phyloP scores from a whole-genome alignment of 2,888 invertebrate species.

The Syritta pipiens region DNA sequence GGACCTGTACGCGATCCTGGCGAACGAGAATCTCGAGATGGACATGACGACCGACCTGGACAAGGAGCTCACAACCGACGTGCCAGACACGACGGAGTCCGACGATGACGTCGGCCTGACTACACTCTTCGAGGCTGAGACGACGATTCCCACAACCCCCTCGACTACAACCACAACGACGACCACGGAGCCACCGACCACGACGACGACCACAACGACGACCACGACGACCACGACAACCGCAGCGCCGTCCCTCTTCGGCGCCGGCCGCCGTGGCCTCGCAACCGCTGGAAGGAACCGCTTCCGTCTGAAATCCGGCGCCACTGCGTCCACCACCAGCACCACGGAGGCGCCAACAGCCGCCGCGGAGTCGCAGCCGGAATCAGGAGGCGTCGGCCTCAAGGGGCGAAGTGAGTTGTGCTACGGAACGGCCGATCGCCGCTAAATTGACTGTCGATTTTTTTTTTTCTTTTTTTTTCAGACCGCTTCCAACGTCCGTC shows the following conservation, averaged over 20 bases:
- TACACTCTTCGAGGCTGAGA: constrained; percentile 80
- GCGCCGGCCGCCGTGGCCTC: constrained; percentile 74
- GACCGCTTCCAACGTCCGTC: constrained; percentile 79
- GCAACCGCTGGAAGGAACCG: constrained; percentile 77
- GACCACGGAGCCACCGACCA: constrained; percentile 82
- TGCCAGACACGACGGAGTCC: constrained; percentile 76
- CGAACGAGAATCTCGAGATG: constrained; percentile 83
- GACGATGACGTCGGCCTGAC: constrained; percentile 73
- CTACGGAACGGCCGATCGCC: neutral
- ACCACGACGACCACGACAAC: constrained; percentile 80
- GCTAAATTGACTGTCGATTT: neutral
- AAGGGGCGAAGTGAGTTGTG: constrained; percentile 74
- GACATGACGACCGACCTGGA: constrained; percentile 78
- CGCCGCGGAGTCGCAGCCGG: too few relatives aligned
- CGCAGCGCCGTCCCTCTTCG: constrained; percentile 74
- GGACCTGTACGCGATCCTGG: constrained; percentile 89
- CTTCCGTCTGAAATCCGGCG: constrained; percentile 75
- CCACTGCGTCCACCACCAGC: constrained; percentile 80
- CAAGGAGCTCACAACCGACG: constrained; percentile 74
- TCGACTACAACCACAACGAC: constrained; percentile 80
- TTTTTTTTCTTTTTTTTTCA: constrained; percentile 48
- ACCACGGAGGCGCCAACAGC: constrained; percentile 79
- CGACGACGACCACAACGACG: constrained; percentile 81
- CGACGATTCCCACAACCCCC: constrained; percentile 77
- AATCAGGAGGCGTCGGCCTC: constrained; percentile 39